A percentile compares a stretch with the other conserved stretches of the same genome.
These are phyloP conservation scores for Hymenochirus boettgeri DNA, from an alignment of 2,113 vertebrate genomes.

Conservation along the genomic window DNA sequence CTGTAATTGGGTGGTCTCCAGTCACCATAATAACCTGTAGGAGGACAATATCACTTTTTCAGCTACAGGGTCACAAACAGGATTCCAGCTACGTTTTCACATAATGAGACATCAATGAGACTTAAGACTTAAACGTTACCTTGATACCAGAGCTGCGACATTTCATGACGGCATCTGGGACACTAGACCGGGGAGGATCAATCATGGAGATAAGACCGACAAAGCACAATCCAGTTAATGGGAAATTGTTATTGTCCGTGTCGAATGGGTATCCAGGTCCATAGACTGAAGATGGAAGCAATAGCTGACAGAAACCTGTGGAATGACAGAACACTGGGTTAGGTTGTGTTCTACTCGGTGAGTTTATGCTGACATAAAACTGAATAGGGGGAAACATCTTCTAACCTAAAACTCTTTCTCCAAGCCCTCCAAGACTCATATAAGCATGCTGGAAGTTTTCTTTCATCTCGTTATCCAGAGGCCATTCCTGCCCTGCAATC, in stretches of 20 bases:
- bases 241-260: constrained; percentile 66
- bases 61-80: too few species aligned
- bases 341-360: neutral
- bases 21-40: constrained; percentile 75
- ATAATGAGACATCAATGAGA: too few species aligned
- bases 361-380: too few species aligned
- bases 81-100: too few species aligned
- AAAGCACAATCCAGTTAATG: constrained; percentile 66
- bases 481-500: constrained; percentile 64
- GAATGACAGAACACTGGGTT: neutral
- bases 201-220: constrained; percentile 76
- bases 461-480: constrained; percentile 55
- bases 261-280: constrained; percentile 64
- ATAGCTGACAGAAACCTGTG: constrained; percentile 70
- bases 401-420: constrained; percentile 73
- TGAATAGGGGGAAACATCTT: neutral
- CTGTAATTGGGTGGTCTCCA: constrained; percentile 72
- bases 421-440: constrained; percentile 67
- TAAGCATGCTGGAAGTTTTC: constrained; percentile 67
- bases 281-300: constrained; percentile 62
- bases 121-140: constrained; percentile 46
- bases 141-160: constrained; percentile 76
- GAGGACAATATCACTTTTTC: too few species aligned
- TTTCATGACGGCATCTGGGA: constrained; percentile 70
- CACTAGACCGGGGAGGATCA: constrained; percentile 68